Evolutionary conservation across 2,888 invertebrate species (phyloP), one percentile per base, ranked within the genome.

Genomic region (Chymomyza fuscimana): DNA sequence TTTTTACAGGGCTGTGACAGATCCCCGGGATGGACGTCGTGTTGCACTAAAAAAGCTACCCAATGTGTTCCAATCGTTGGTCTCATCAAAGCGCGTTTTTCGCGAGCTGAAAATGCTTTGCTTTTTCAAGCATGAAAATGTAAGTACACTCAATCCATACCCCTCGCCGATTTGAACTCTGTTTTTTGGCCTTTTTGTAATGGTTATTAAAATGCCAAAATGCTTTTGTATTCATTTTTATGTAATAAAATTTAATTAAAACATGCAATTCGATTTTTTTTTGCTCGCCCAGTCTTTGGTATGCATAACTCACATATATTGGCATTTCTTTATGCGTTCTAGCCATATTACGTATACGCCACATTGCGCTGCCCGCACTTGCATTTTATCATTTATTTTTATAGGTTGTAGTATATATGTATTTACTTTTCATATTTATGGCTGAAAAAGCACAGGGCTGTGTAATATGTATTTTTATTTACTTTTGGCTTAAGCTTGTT

Each of bases 41-140:
- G 99, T 99, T 89, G 99, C 99, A 83, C 95, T 99, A 89, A 99
- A 99, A 94, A 99, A 99, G 94, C 96, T 99, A 94, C 99, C 99
- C 86, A 99, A 99, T 94, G 99, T 99, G 93, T 99, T 99, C 95
- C 99, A 99, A 93, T 99, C 99, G 91, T 95, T 99, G 92, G 98
- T 99, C 90, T 99, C 99, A 90, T 98, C 98, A 92, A 99, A 99
- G 92, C 95, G 99, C 90, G 99, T 99, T 89, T 99, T 99, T 94
- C 95, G 99, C 86, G 99, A 99, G 93, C 95, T 99, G 91, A 97
- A 98, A 93, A 99, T 99, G 99, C 95, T 99, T 82, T 98, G 98
- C 93, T 98, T 98, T 93, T 99, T 99, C 94, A 98, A 98, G 94
- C 99, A 99, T 93, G 99, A 99, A 93, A 99, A 99, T 93, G 99